A percentile compares a stretch with the other conserved stretches of the same genome.
Evolutionary conservation across 2,888 invertebrate species (phyloP).

Genomic region (Nysson spinosus): DNA sequence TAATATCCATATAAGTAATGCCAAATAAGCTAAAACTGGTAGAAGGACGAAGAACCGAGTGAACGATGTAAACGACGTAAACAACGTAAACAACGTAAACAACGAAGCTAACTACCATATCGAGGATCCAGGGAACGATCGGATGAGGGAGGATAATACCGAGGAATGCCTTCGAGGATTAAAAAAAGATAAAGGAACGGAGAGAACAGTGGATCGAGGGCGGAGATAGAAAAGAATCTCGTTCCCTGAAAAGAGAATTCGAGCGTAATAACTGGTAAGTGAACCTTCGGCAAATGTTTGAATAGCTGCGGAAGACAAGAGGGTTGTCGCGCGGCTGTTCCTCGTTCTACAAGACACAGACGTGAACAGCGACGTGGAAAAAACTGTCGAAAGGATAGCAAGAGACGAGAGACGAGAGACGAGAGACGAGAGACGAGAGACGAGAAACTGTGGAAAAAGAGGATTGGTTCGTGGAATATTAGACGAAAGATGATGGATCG

Average conservation of each 20-base stretch:
- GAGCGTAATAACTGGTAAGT: not conserved
- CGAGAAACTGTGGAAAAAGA: not conserved
- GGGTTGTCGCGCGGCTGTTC: not conserved
- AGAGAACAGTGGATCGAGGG: not conserved
- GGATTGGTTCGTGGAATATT: slow-evolving; percentile 10
- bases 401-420: not conserved
- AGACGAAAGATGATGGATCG: slow-evolving; percentile 3
- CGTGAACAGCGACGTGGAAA: too few species aligned
- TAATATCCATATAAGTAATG: too few species aligned
- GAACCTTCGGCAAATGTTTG: not conserved
- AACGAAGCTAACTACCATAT: too few species aligned
- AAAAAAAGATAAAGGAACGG: not conserved
- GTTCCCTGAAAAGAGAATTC: slow-evolving; percentile 1
- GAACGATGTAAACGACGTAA: too few species aligned
- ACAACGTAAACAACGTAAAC: too few species aligned
- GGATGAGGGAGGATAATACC: not conserved
- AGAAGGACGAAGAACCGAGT: too few species aligned
- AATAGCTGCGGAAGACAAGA: not conserved
- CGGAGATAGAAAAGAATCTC: slow-evolving; percentile 1
- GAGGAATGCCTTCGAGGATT: not conserved
- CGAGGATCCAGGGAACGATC: too few species aligned
- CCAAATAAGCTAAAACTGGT: too few species aligned
- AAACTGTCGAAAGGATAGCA: too few species aligned
- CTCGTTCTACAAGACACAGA: slow-evolving; percentile 1
- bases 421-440: not conserved